These are phyloP conservation scores for Thunnus albacares DNA, from an alignment of 2,797 vertebrate species.

Conservation along the genomic window DNA sequence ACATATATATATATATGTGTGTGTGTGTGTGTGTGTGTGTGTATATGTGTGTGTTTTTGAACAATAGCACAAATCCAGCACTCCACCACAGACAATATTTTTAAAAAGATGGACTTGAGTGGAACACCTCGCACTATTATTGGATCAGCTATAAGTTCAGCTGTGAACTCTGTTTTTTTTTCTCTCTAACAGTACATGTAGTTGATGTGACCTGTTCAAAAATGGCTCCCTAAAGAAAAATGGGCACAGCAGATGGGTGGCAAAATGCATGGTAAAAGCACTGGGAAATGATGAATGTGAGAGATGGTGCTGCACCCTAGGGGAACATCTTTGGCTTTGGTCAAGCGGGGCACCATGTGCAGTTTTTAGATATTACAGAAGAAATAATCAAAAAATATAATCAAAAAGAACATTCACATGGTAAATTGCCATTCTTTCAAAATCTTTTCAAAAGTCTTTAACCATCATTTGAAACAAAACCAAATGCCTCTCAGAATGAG, in stretches of 20 bases:
- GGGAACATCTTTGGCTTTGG: neutral
- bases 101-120: neutral
- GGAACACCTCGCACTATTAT: neutral
- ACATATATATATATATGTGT: too few relatives aligned
- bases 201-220: neutral
- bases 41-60: neutral
- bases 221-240: conserved; percentile 1
- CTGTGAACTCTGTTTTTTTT: neutral
- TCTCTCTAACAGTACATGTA: neutral
- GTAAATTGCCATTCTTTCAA: neutral
- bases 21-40: too few relatives aligned
- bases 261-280: neutral
- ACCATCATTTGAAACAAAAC: neutral
- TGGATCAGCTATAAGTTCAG: neutral
- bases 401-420: neutral
- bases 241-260: neutral
- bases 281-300: neutral
- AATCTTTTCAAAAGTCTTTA: conserved; percentile 4
- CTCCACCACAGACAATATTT: neutral
- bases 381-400: neutral
- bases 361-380: neutral
- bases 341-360: neutral
- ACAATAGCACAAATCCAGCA: neutral
- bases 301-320: neutral
- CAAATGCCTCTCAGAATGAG: neutral